Conservation (phyloP, 2,113 vertebrate genomes). For the Ailuropoda melanoleuca region DNA sequence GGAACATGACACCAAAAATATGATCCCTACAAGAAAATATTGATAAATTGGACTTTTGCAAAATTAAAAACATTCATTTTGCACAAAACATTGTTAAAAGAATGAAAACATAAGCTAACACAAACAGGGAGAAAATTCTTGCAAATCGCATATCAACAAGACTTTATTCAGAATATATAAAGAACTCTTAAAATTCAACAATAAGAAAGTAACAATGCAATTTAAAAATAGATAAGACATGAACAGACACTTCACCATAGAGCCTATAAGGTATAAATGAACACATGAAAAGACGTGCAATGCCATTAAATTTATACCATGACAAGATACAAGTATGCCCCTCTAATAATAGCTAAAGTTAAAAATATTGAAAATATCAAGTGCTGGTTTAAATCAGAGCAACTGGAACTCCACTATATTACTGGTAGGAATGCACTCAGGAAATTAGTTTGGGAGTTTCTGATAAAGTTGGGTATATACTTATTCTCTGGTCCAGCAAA, state of each 20-base stretch:
- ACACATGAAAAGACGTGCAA: not conserved
- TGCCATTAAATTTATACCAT: not conserved
- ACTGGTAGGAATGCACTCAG: not conserved
- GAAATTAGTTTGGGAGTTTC: not conserved
- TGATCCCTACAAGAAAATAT: not conserved
- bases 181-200: not conserved
- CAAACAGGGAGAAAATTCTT: not conserved
- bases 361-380: not conserved
- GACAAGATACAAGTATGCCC: not conserved
- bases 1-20: not conserved
- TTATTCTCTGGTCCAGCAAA: not conserved
- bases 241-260: not conserved
- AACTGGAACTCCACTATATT: not conserved
- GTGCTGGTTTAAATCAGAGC: not conserved
- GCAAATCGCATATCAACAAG: not conserved
- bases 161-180: not conserved
- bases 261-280: not conserved
- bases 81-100: not conserved
- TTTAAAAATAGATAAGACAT: not conserved
- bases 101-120: not conserved
- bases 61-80: not conserved
- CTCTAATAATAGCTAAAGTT: not conserved
- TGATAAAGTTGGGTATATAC: not conserved
- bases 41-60: not conserved
- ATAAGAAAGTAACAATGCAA: not conserved